Evolutionary conservation across 2,888 invertebrate genomes (phyloP).

Genomic region (Tiliacea aurago): DNA sequence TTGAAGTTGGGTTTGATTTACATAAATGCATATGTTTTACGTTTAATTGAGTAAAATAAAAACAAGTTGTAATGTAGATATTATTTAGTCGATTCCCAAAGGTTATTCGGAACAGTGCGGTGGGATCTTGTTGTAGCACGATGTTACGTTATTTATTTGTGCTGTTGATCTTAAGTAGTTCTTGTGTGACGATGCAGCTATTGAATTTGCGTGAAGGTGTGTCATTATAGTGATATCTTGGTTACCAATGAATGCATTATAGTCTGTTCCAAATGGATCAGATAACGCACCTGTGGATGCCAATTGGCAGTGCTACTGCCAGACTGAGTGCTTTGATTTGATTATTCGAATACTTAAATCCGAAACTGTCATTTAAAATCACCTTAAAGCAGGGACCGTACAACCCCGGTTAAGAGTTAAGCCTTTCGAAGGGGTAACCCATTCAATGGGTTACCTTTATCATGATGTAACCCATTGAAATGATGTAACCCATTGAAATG

Average conservation of each 20-base stretch:
- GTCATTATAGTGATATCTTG: slow-evolving; percentile 5
- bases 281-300: neutral
- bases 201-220: slow-evolving; percentile 29
- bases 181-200: slow-evolving; percentile 13
- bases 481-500: no score
- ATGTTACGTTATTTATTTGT: slow-evolving; percentile 6
- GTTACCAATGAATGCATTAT: neutral
- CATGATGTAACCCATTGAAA: no score
- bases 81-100: slow-evolving; percentile 1
- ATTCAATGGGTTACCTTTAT: no score
- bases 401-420: no score
- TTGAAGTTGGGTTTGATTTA: neutral
- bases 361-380: neutral
- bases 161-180: slow-evolving; percentile 13
- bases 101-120: no score
- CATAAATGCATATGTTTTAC: neutral
- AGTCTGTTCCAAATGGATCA: neutral
- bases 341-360: neutral
- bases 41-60: neutral
- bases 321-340: neutral
- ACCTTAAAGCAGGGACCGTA: no score
- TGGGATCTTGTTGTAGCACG: neutral
- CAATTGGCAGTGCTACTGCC: neutral
- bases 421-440: no score
- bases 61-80: neutral